phyloP scores from a whole-genome alignment of 92 coral and sea anemone species.

The Umimayanthus chanpuru region DNA sequence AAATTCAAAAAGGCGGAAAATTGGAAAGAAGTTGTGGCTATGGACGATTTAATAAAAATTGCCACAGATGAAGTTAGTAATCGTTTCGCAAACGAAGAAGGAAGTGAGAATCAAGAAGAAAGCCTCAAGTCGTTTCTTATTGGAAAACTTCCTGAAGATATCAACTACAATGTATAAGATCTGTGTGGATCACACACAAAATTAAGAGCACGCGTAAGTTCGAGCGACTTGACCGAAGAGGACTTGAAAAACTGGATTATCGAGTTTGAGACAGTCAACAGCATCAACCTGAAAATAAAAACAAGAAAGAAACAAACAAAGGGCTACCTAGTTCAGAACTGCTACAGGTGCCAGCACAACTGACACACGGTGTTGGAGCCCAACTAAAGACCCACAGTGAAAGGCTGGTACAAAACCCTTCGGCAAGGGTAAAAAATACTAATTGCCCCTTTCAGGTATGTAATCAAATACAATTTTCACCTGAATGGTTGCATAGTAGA shows the following conservation, averaged over 20 bases:
- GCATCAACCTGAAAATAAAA: background rate
- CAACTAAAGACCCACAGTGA: background rate
- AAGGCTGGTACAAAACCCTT: background rate
- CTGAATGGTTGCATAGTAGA: too few species aligned
- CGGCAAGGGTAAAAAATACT: constrained; percentile 20
- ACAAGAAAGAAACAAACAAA: constrained; percentile 33
- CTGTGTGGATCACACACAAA: background rate
- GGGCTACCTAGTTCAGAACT: constrained; percentile 26
- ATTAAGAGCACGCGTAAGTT: background rate
- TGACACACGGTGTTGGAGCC: background rate
- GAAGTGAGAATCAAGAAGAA: background rate
- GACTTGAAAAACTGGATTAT: background rate
- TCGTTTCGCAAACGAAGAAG: background rate
- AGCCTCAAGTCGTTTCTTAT: too few species aligned
- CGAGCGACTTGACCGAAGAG: background rate
- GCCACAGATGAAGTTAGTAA: background rate
- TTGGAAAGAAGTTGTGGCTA: background rate
- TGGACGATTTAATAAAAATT: background rate
- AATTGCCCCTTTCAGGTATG: too few species aligned
- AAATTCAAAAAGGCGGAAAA: background rate
- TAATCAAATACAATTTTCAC: too few species aligned
- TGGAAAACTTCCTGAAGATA: background rate
- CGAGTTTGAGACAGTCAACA: background rate
- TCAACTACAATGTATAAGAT: background rate
- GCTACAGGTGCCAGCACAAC: constrained; percentile 14